A percentile compares a stretch with the other conserved stretches of the same genome.
These are phyloP conservation scores for Coptotermes formosanus DNA, from an alignment of 1,140 invertebrate species.

Conservation along the genomic window DNA sequence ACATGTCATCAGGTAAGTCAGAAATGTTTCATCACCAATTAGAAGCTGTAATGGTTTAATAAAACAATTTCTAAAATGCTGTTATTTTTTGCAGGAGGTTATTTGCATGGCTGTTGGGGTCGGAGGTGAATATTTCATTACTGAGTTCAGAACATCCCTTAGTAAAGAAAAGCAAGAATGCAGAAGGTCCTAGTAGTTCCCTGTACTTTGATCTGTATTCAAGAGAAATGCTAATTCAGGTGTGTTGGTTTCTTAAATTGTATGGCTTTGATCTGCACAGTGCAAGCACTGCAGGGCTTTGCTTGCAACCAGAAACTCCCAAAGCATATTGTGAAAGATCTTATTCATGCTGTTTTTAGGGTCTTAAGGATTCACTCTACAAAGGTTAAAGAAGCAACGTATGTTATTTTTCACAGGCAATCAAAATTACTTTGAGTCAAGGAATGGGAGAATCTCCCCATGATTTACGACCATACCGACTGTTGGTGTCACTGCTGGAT, in stretches of 20 bases:
- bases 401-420: constrained; percentile 45
- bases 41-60: no score
- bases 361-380: background rate
- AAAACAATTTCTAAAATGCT: no score
- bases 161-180: constrained; percentile 44
- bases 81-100: constrained; percentile 57
- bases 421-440: constrained; percentile 60
- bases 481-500: constrained; percentile 84
- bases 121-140: constrained; percentile 62
- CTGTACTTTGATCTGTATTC: constrained; percentile 76
- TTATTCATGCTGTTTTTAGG: background rate
- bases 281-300: background rate
- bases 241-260: constrained; percentile 29
- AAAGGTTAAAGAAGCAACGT: background rate
- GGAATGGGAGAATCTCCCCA: constrained; percentile 58
- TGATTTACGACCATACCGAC: constrained; percentile 78
- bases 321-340: background rate
- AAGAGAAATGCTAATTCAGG: constrained; percentile 62
- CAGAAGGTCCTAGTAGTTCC: constrained; percentile 42
- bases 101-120: constrained; percentile 80
- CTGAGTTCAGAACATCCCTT: constrained; percentile 52
- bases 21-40: no score
- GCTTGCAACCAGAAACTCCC: background rate
- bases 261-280: no score
- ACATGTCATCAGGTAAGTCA: no score